Evolutionary conservation across 1,140 invertebrate species (phyloP).

Genomic region (Ceratina japonica): DNA sequence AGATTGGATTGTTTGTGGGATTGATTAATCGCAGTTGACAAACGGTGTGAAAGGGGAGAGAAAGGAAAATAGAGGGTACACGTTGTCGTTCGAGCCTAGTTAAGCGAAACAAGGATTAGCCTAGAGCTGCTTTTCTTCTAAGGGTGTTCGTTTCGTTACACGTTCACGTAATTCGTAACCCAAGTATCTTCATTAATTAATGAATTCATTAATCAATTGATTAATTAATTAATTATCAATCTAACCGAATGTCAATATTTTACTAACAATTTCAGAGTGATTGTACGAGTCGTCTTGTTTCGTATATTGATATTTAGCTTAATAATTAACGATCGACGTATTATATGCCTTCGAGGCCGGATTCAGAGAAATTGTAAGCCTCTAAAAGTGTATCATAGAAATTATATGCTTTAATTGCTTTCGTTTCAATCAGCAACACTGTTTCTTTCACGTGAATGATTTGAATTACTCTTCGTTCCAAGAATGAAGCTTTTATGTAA

Average conservation of each 20-base stretch:
- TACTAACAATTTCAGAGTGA: background rate
- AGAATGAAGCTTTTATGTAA: too few species aligned
- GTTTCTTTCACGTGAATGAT: background rate
- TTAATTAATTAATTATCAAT: background rate
- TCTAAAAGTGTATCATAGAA: background rate
- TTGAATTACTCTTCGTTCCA: too few species aligned
- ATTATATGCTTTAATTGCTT: background rate
- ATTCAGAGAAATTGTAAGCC: background rate
- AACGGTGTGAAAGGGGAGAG: background rate
- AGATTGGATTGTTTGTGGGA: too few species aligned
- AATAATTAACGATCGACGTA: background rate
- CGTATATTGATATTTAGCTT: background rate
- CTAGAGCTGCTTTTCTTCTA: constrained; percentile 19
- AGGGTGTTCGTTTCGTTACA: constrained; percentile 18
- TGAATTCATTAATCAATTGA: too few species aligned
- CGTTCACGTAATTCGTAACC: background rate
- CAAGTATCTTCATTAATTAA: background rate
- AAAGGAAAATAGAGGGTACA: constrained; percentile 11
- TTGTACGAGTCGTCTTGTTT: background rate
- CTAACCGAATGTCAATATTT: background rate
- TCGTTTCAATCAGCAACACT: background rate
- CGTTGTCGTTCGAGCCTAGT: constrained; percentile 51
- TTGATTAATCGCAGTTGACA: too few species aligned
- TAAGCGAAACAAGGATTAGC: constrained; percentile 5
- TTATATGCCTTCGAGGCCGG: background rate